Conservation (phyloP, 2,113 vertebrate species). For the Micronycteris hirsuta region DNA sequence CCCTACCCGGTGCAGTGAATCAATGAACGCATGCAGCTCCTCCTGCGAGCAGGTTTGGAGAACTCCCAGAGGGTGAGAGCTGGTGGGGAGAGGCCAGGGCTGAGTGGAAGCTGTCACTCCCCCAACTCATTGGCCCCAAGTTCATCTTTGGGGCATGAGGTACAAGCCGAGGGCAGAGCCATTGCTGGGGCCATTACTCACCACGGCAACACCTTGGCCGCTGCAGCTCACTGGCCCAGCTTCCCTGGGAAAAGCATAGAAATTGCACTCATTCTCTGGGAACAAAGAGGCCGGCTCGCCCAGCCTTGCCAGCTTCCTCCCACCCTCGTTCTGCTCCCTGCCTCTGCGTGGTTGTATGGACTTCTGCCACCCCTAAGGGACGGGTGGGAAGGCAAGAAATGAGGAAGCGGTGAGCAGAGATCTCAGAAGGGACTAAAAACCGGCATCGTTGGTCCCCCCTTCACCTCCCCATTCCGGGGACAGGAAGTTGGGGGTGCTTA, state of each 20-base stretch:
- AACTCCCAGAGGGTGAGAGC: not conserved
- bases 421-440: not conserved
- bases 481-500: not conserved
- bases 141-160: constrained; percentile 52
- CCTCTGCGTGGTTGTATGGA: not conserved
- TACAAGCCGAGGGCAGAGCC: constrained; percentile 52
- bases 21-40: not conserved
- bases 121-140: constrained; percentile 42
- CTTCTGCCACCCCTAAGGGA: not conserved
- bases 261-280: constrained; percentile 65
- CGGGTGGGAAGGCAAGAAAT: not conserved
- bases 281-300: constrained; percentile 43
- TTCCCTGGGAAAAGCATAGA: constrained; percentile 50
- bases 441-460: not conserved
- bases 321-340: not conserved
- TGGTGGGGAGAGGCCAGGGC: not conserved
- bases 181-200: constrained; percentile 61
- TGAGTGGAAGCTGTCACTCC: not conserved
- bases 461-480: not conserved
- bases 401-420: not conserved
- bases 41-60: not conserved
- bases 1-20: not conserved
- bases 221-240: not conserved
- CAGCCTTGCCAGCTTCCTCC: not conserved
- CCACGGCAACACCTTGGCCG: constrained; percentile 59